Conservation (phyloP, 2,888 invertebrate genomes). For the Chymomyza fuscimana region DNA sequence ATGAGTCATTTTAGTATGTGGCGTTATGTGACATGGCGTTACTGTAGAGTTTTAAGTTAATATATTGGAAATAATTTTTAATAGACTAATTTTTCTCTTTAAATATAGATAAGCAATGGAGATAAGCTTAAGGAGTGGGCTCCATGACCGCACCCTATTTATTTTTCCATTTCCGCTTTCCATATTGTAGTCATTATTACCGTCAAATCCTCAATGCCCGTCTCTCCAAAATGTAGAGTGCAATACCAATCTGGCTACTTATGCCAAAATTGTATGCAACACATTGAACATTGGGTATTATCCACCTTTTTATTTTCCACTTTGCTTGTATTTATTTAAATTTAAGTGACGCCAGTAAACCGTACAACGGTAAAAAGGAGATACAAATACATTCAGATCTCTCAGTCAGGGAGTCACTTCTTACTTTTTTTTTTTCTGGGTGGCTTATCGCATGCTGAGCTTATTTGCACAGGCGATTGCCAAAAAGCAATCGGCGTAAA, state of each 20-base stretch:
- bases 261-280: slow-evolving; percentile 32
- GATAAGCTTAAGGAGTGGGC: too few species aligned
- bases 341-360: slow-evolving; percentile 33
- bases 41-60: too few species aligned
- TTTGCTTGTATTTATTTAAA: slow-evolving; percentile 74
- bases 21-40: too few species aligned
- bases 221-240: neutral
- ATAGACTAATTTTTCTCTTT: too few species aligned
- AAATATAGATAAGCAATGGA: too few species aligned
- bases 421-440: neutral
- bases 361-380: neutral
- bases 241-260: slow-evolving; percentile 7
- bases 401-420: neutral
- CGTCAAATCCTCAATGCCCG: neutral
- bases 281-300: slow-evolving; percentile 46
- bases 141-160: neutral
- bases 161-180: neutral
- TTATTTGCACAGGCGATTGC: slow-evolving; percentile 80
- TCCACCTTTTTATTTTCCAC: slow-evolving; percentile 64
- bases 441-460: slow-evolving; percentile 74
- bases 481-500: slow-evolving; percentile 80
- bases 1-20: too few species aligned
- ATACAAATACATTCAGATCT: too few species aligned
- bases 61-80: too few species aligned
- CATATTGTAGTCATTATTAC: neutral